Evolutionary conservation across 2,888 invertebrate species (phyloP).

Genomic region (Deroplatys truncata): DNA sequence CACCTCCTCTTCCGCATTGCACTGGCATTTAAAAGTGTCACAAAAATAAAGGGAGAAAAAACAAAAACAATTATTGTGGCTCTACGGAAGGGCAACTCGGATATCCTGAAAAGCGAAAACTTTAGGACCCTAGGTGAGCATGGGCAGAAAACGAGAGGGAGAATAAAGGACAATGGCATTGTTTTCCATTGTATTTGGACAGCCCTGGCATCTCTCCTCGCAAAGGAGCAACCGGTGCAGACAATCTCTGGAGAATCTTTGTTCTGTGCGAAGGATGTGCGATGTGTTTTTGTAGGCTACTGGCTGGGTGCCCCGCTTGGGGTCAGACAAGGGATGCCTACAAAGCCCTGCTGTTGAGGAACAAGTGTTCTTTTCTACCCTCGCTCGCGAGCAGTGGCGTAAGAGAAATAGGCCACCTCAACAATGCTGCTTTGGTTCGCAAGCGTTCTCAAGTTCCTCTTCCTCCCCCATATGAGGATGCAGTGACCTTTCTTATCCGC

Average conservation of each 20-base stretch:
- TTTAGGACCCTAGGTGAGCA: too few species aligned
- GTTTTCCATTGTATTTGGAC: not conserved
- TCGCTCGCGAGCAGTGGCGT: not conserved
- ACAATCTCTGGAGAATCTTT: not conserved
- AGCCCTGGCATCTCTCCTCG: not conserved
- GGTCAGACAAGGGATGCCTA: not conserved
- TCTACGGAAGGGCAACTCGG: too few species aligned
- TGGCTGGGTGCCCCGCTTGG: not conserved
- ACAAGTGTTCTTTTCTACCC: not conserved
- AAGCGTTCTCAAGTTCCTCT: too few species aligned
- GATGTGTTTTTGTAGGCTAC: conserved; percentile 10
- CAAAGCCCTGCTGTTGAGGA: not conserved
- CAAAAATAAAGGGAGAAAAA: too few species aligned
- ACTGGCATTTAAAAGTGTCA: too few species aligned
- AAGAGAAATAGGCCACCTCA: not conserved
- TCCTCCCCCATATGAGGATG: too few species aligned
- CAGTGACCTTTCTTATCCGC: too few species aligned
- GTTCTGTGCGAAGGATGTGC: not conserved
- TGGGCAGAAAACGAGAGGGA: too few species aligned
- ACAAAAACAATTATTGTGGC: too few species aligned
- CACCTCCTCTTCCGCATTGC: too few species aligned
- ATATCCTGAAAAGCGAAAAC: too few species aligned
- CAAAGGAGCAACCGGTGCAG: not conserved
- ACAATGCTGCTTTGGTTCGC: not conserved
- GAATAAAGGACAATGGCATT: not conserved